Percentiles rank a stretch among this genome's conserved stretches.
Conservation (phyloP, 2,888 invertebrate genomes). For the Ecliptopera silaceata region DNA sequence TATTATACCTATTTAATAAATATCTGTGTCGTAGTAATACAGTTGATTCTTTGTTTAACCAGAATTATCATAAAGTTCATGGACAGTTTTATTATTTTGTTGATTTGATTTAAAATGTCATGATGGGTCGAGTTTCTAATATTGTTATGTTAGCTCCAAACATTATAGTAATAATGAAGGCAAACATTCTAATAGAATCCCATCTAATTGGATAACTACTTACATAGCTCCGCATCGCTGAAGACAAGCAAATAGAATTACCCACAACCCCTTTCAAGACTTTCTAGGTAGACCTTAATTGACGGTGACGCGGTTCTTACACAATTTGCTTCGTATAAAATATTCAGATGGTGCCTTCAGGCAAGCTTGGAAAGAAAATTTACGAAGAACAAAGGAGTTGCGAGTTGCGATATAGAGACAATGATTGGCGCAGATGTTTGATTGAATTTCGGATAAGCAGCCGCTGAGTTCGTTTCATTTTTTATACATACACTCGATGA, state of each 20-base stretch:
- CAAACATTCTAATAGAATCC: constrained; percentile 19
- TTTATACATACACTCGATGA: constrained; percentile 15
- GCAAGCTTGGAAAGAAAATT: constrained; percentile 41
- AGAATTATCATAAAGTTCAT: constrained; percentile 46
- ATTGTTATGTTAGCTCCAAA: constrained; percentile 5
- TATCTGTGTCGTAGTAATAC: constrained; percentile 18
- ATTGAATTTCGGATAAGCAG: constrained; percentile 40
- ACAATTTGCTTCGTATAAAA: constrained; percentile 43
- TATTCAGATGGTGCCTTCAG: constrained; percentile 38
- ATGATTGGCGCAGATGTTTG: constrained; percentile 41
- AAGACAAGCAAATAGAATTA: constrained; percentile 41
- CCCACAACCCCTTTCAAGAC: constrained; percentile 35
- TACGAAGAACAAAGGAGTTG: constrained; percentile 44
- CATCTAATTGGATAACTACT: constrained; percentile 33
- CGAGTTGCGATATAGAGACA: constrained; percentile 40
- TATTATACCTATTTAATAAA: no score
- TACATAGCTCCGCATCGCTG: constrained; percentile 21
- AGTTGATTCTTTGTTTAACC: constrained; percentile 26
- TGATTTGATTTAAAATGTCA: constrained; percentile 22
- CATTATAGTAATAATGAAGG: constrained; percentile 1
- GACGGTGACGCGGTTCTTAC: constrained; percentile 42
- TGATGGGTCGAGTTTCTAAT: constrained; percentile 14
- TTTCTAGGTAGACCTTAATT: constrained; percentile 38
- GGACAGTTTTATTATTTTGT: constrained; percentile 32
- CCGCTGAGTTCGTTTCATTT: constrained; percentile 25